Conservation (phyloP, 2,888 invertebrate species). For the Matsumyia berberina region DNA sequence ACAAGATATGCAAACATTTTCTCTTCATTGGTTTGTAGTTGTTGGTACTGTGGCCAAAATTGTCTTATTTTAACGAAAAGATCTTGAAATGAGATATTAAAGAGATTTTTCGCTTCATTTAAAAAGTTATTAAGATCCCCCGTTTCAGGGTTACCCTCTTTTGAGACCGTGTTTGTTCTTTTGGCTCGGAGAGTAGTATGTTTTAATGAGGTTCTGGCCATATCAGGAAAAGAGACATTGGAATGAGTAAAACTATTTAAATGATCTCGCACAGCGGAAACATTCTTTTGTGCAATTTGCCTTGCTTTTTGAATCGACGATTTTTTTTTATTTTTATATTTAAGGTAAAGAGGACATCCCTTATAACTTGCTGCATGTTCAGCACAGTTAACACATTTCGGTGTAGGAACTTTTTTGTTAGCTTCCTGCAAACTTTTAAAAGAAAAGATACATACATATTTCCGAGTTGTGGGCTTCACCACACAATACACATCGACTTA, state of each 20-base stretch:
- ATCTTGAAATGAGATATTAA: conserved; percentile 14
- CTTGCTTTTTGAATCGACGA: neutral
- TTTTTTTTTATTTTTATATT: conserved; percentile 20
- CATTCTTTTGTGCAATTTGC: neutral
- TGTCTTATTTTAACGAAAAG: conserved; percentile 20
- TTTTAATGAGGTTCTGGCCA: neutral
- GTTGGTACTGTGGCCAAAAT: conserved; percentile 21
- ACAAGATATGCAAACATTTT: conserved; percentile 20
- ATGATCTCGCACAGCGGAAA: neutral
- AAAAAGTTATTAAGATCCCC: neutral
- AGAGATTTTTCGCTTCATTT: conserved; percentile 6
- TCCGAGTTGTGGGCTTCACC: neutral
- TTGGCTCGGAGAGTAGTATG: neutral
- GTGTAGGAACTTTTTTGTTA: neutral
- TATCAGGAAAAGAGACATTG: neutral
- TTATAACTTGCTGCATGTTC: conserved; percentile 8
- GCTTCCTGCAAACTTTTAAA: neutral
- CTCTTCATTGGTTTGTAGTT: conserved; percentile 11
- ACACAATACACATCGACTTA: neutral
- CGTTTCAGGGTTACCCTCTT: neutral
- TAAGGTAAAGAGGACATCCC: conserved; percentile 8
- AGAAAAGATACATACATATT: neutral
- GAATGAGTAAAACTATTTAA: neutral
- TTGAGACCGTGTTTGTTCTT: neutral
- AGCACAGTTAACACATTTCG: neutral